Percentiles rank a stretch among this genome's conserved stretches.
phyloP scores from a whole-genome alignment of 2,797 vertebrate species.

The Enteromius trimaculatus region DNA sequence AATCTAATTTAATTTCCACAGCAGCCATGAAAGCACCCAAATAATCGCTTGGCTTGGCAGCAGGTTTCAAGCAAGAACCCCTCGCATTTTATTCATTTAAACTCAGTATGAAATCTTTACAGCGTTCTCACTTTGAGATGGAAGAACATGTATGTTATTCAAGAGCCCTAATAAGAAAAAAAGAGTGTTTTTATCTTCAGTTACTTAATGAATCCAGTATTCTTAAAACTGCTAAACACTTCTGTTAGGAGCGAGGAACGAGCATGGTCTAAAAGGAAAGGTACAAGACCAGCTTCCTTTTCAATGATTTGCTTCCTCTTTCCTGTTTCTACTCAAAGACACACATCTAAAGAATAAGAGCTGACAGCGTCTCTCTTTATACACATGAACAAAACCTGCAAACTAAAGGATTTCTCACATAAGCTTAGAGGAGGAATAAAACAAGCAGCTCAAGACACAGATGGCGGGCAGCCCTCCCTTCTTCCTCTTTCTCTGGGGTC shows the following conservation, averaged over 20 bases:
- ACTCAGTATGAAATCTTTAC: background rate
- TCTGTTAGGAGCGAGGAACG: conserved; percentile 13
- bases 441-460: conserved; percentile 16
- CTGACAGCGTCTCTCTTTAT: background rate
- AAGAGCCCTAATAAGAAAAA: background rate
- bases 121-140: background rate
- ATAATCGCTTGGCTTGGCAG: background rate
- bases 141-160: background rate
- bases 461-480: background rate
- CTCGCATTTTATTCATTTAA: background rate
- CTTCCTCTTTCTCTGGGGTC: conserved; percentile 3
- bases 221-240: background rate
- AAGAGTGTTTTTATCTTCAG: background rate
- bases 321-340: background rate
- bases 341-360: conserved; percentile 15
- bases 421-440: background rate
- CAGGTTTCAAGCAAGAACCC: background rate
- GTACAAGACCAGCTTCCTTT: background rate
- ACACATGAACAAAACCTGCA: conserved; percentile 5
- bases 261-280: conserved; percentile 13
- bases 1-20: background rate
- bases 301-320: background rate
- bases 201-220: conserved; percentile 3
- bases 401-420: background rate
- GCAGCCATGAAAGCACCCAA: background rate